Evolutionary conservation across 2,113 vertebrate genomes (phyloP).

Genomic region (Mirounga angustirostris): DNA sequence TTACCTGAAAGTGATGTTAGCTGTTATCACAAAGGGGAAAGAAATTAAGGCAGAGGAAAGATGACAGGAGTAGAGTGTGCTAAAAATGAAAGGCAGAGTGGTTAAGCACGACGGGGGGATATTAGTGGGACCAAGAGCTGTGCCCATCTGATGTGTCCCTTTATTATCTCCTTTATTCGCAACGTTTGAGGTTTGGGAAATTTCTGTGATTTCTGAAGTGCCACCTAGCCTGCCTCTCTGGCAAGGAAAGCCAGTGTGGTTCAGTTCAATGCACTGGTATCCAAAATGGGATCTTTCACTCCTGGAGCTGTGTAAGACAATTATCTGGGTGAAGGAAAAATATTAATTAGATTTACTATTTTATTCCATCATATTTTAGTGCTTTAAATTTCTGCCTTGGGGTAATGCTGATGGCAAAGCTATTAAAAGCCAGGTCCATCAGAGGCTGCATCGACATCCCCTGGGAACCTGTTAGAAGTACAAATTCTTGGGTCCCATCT

Average conservation of each 20-base stretch:
- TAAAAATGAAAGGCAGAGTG: slow-evolving; percentile 12
- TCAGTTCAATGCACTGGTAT: neutral
- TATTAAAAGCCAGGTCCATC: neutral
- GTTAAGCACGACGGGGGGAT: neutral
- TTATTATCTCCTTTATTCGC: neutral
- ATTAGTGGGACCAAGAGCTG: neutral
- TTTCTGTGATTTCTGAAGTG: slow-evolving; percentile 44
- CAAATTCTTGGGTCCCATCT: neutral
- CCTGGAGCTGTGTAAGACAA: neutral
- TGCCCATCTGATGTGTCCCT: neutral
- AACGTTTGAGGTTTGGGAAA: neutral
- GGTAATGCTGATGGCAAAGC: neutral
- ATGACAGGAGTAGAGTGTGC: neutral
- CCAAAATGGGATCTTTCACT: neutral
- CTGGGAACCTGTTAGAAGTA: neutral
- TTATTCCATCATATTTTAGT: neutral
- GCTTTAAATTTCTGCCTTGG: neutral
- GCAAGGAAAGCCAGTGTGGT: neutral
- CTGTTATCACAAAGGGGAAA: slow-evolving; percentile 61
- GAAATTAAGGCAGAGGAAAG: slow-evolving; percentile 56
- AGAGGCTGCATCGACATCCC: neutral
- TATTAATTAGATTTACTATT: neutral
- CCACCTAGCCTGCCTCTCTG: neutral
- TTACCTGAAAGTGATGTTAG: slow-evolving; percentile 55
- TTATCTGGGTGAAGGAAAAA: neutral